phyloP scores from a whole-genome alignment of 2,113 vertebrate species.

The Strix uralensis region DNA sequence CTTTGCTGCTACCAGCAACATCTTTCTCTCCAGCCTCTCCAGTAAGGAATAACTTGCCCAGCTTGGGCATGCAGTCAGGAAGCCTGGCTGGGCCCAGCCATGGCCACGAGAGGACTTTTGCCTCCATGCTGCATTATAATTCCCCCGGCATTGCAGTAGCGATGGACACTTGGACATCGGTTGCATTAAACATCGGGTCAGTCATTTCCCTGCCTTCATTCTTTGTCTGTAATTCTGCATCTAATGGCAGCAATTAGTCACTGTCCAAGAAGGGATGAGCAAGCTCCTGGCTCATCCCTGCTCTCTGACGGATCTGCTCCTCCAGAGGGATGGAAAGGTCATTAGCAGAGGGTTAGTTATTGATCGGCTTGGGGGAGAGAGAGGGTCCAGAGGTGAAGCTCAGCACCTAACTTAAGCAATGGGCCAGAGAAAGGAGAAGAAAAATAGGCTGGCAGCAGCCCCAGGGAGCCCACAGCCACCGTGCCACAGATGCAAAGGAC shows the following conservation, averaged over 20 bases:
- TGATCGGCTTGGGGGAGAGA: conserved; percentile 46
- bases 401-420: conserved; percentile 38
- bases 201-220: conserved; percentile 21
- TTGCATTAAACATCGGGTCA: conserved; percentile 42
- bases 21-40: not conserved
- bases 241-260: conserved; percentile 79
- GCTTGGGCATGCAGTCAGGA: not conserved
- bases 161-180: not conserved
- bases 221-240: conserved; percentile 60
- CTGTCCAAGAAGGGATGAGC: conserved; percentile 68
- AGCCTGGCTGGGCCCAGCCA: not conserved
- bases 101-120: not conserved
- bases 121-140: not conserved
- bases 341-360: conserved; percentile 68
- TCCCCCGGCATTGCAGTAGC: not conserved
- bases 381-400: conserved; percentile 49
- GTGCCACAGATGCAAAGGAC: conserved; percentile 43
- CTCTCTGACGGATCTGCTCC: conserved; percentile 52
- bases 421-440: conserved; percentile 27
- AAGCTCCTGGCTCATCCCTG: conserved; percentile 32
- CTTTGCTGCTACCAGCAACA: not conserved
- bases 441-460: conserved; percentile 44
- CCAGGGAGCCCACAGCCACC: conserved; percentile 26
- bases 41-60: not conserved
- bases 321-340: conserved; percentile 66